Evolutionary conservation across 2,797 vertebrate species (phyloP).

Genomic region (Acanthis flammea): DNA sequence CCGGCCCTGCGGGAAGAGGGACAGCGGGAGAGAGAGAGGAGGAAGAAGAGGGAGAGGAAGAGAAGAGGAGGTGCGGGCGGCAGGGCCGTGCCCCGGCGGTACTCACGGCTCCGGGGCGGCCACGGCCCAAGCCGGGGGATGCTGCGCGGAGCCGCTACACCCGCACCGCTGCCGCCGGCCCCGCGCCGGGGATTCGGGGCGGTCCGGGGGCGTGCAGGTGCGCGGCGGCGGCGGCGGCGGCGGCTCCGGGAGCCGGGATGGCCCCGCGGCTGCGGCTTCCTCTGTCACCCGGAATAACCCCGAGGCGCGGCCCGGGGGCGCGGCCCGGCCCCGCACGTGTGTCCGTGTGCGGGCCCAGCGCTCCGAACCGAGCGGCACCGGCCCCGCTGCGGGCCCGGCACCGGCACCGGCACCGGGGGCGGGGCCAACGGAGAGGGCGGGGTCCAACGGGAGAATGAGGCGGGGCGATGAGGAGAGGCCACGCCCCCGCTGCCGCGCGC

Average conservation of each 20-base stretch:
- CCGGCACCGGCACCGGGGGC: not conserved
- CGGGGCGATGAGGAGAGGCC: not conserved
- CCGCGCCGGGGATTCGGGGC: not conserved
- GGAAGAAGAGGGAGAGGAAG: not conserved
- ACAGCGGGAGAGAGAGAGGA: not conserved
- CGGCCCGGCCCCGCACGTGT: not conserved
- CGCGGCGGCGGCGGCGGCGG: not conserved
- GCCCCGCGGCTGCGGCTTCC: not conserved
- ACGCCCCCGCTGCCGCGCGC: not conserved
- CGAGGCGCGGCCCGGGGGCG: not conserved
- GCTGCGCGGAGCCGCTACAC: not conserved
- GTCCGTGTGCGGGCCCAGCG: not conserved
- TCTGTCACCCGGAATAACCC: conserved; percentile 7
- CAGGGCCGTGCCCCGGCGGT: not conserved
- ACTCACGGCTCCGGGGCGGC: conserved; percentile 21
- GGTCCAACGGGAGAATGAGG: accelerated
- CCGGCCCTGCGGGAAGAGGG: not conserved
- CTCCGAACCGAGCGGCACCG: not conserved
- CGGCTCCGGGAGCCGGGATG: not conserved
- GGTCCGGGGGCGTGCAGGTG: not conserved
- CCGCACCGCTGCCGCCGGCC: not conserved
- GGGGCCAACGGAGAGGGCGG: not conserved
- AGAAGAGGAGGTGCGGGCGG: not conserved
- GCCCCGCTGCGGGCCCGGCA: not conserved
- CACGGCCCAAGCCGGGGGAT: not conserved